These are phyloP conservation scores for Napeogenes inachia DNA, from an alignment of 2,888 invertebrate species.

Conservation along the genomic window DNA sequence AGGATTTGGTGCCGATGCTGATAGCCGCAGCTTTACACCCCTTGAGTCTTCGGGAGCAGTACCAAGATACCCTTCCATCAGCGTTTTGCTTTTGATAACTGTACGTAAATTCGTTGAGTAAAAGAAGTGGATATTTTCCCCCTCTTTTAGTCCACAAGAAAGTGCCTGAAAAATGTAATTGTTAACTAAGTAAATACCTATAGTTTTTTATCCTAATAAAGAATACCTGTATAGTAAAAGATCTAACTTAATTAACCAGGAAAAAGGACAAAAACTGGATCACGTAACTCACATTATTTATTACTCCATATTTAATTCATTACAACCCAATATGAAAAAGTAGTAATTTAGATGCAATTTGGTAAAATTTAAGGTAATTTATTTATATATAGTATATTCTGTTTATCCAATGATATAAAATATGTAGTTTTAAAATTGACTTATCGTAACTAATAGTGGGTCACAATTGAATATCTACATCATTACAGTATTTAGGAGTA, in stretches of 20 bases:
- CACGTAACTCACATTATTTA: too few relatives aligned
- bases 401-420: not conserved
- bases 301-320: too few relatives aligned
- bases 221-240: not conserved
- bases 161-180: constrained; percentile 42
- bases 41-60: constrained; percentile 64
- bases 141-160: constrained; percentile 68
- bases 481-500: too few relatives aligned
- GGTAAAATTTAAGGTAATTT: not conserved
- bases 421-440: too few relatives aligned
- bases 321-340: too few relatives aligned
- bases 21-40: constrained; percentile 66
- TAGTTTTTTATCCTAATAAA: not conserved
- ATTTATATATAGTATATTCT: not conserved
- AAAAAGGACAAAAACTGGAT: too few relatives aligned
- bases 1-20: constrained; percentile 51
- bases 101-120: constrained; percentile 61
- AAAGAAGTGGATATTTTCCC: constrained; percentile 64
- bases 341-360: too few relatives aligned
- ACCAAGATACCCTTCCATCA: constrained; percentile 66
- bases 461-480: too few relatives aligned
- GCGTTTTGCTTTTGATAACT: constrained; percentile 69
- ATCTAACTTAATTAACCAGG: too few relatives aligned
- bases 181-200: not conserved
- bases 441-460: too few relatives aligned